These are phyloP conservation scores for Phyllotreta striolata DNA, from an alignment of 2,888 invertebrate species.

Conservation along the genomic window DNA sequence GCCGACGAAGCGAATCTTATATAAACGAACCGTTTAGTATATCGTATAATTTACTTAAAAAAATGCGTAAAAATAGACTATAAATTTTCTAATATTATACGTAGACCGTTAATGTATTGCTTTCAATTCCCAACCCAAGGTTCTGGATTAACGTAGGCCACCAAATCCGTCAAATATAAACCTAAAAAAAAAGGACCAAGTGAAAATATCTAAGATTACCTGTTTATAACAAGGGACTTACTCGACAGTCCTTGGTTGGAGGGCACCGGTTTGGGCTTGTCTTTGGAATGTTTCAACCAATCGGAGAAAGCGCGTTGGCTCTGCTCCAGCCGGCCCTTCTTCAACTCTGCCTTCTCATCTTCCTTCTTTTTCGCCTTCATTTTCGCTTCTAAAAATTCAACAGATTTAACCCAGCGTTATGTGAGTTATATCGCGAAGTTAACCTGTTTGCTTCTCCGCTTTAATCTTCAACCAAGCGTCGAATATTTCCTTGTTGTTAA, in stretches of 20 bases:
- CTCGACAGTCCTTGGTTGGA: too few species aligned
- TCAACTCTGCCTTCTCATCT: slow-evolving; percentile 40
- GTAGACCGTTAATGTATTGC: not conserved
- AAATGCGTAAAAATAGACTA: too few species aligned
- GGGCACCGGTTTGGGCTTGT: slow-evolving; percentile 69
- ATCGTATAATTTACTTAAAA: too few species aligned
- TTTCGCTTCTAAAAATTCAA: not conserved
- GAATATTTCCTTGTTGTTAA: slow-evolving; percentile 52
- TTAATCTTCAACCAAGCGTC: slow-evolving; percentile 67
- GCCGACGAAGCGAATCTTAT: too few species aligned
- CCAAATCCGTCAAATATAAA: slow-evolving; percentile 71
- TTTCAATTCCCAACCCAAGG: slow-evolving; percentile 65
- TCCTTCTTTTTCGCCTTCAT: too few species aligned
- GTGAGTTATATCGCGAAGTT: slow-evolving; percentile 19
- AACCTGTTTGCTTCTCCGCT: slow-evolving; percentile 66
- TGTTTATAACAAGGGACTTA: too few species aligned
- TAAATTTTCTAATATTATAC: too few species aligned
- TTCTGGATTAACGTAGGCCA: slow-evolving; percentile 71
- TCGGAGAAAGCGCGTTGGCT: slow-evolving; percentile 69
- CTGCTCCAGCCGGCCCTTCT: slow-evolving; percentile 63
- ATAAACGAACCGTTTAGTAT: too few species aligned
- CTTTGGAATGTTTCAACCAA: slow-evolving; percentile 70
- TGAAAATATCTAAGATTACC: too few species aligned
- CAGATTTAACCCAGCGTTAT: not conserved
- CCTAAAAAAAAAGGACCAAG: slow-evolving; percentile 61